Evolutionary conservation across 2,888 invertebrate species (phyloP).

Genomic region (Brachypterus glaber): DNA sequence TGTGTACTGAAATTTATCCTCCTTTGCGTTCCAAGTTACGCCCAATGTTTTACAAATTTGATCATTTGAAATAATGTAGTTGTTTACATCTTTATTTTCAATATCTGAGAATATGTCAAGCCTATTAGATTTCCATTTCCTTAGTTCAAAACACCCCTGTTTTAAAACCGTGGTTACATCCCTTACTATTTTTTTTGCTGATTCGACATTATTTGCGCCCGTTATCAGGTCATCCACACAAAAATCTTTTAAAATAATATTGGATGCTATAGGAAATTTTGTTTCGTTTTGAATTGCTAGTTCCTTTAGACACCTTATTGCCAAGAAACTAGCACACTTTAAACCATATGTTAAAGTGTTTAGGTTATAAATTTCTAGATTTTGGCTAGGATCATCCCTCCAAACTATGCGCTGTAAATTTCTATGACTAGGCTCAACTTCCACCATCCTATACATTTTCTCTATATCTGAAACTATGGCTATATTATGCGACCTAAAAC

Average conservation of each 20-base stretch:
- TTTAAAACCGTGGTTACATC: constrained; percentile 4
- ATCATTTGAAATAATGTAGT: neutral
- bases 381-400: constrained; percentile 8
- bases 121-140: constrained; percentile 6
- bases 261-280: neutral
- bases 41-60: constrained; percentile 10
- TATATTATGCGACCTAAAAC: constrained; percentile 17
- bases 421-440: constrained; percentile 12
- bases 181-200: neutral
- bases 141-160: constrained; percentile 5
- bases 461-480: constrained; percentile 19
- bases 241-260: neutral
- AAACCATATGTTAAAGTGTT: constrained; percentile 1
- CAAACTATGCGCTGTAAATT: constrained; percentile 18
- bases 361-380: constrained; percentile 10
- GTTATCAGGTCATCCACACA: constrained; percentile 6
- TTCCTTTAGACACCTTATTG: neutral
- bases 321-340: neutral
- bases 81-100: constrained; percentile 4
- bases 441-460: constrained; percentile 22
- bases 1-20: constrained; percentile 11
- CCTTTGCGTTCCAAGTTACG: constrained; percentile 8
- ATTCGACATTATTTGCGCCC: neutral
- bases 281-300: neutral
- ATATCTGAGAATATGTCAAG: neutral